Base-by-base conservation (phyloP, 2,888 invertebrate species). In the Polydrusus pterygomalis region DNA sequence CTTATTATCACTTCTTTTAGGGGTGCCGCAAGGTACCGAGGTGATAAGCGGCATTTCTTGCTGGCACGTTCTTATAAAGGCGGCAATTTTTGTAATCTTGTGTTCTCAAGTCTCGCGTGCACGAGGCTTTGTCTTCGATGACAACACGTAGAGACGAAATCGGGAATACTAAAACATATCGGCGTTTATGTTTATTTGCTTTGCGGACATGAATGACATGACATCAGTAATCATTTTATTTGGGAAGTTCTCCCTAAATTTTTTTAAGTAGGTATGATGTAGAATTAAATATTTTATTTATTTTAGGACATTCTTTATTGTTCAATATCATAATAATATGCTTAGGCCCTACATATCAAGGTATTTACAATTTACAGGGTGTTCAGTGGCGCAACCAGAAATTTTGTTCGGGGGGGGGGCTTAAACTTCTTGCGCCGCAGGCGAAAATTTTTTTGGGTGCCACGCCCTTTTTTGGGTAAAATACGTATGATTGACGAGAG, bases 1-100 rank as follows among this genome's bases (percentile, higher is more conserved):
- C 81, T 81, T 75, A 79, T 82, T 78, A 78, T 74, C 74, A 77
- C 70, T 45, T 64, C 49, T 34, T 34, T 56, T 56, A 56, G 73
- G 76, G 69, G 63, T 56, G 38, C 65, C 74, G 51, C 65, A 67
- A 74, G 63, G 63, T 63, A 63, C 43, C 63, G 43, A 47, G n/a
- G 45, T 63, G 56, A 56, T 56, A 56, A 56, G 56, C 51, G 67
- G 15, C 43, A 63, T 63, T 63, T 18, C 56, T 56, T 56, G 56
- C 10, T 34, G 56, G 56, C 56, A 56, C 56, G 56, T 56, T 56
- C 56, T n/a, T 30, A 15, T 10, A 20, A 7, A 15, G 34, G 56
- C 15, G 34, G 56, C 15, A 34, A 56, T 56, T 56, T 56, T 56
- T 30, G 15, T 34, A 20, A 56, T 51, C 56, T 56, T 56, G n/a